Base-by-base conservation (phyloP, 2,888 invertebrate genomes). In the Papilio protenor region DNA sequence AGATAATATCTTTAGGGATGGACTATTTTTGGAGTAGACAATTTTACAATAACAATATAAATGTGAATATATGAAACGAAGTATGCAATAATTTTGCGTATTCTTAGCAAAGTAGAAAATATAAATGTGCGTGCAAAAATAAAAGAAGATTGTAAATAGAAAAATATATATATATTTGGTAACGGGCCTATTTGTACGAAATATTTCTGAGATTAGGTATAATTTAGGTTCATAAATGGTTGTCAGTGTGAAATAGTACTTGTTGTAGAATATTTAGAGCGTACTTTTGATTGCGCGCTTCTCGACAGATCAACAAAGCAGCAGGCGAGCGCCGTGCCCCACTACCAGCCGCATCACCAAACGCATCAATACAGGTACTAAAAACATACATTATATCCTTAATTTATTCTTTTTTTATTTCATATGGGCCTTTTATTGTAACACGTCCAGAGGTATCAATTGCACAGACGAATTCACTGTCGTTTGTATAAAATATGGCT, bases 311-410 rank as follows among this genome's bases (percentile, higher is more conserved):
- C 94, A 64, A 94, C 94, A 76, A 94, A 94, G 88, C 94, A 93
- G 87, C 94, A 92, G 88, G 86, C 92, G 87, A 89, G 88, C 81
- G 88, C 89, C 79, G 91, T 91, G 87, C 90, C 93, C 83, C 94
- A 93, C 85, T 94, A 94, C 86, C 93, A 90, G 84, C 91, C 92
- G 87, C 94, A 92, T 79, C 94, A 92, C 87, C 93, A 93, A 88
- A 89, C 92, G 84, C 94, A 94, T 86, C 94, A 95, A 82, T 94
- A 95, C 92, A 94, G 95, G 95, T 94, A 84, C 84, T 40, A 40
- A 40, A 73, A 33, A 52, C 40, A 55, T 21, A 66, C 8, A 5
- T 40, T 40, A 40, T 40, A 40, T 40, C 40, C 8, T 40, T 40
- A 33, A 5, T 33, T 33, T 33, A 27, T 27, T 3, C 5, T 33